Evolutionary conservation across 2,888 invertebrate species (phyloP).

Genomic region (Pseudoips prasinana): DNA sequence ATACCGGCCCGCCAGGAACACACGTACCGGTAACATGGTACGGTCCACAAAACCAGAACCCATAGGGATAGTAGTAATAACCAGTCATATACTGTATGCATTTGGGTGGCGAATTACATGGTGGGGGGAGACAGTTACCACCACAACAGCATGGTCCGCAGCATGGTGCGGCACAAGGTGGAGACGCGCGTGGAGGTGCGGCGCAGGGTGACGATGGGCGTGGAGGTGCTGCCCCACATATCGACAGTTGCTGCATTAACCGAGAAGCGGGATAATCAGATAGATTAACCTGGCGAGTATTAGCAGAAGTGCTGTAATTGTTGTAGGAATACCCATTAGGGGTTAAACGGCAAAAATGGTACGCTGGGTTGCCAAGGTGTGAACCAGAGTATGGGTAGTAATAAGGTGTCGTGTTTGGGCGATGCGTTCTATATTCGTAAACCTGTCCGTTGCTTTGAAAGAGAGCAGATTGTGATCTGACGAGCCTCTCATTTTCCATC

Average conservation of each 20-base stretch:
- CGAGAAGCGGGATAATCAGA: neutral
- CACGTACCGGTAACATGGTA: slow-evolving; percentile 36
- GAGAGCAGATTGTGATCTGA: neutral
- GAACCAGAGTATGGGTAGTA: no score
- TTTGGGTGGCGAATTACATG: slow-evolving; percentile 32
- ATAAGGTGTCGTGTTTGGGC: no score
- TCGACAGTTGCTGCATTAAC: slow-evolving; percentile 4
- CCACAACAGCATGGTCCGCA: neutral
- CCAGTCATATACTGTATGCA: slow-evolving; percentile 41
- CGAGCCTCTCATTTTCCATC: neutral
- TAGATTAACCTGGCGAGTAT: neutral
- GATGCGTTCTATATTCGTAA: no score
- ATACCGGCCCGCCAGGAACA: slow-evolving; percentile 24
- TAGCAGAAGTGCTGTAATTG: no score
- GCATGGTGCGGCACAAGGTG: slow-evolving; percentile 12
- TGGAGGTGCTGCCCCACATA: slow-evolving; percentile 11
- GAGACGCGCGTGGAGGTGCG: slow-evolving; percentile 1
- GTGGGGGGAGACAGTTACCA: slow-evolving; percentile 20
- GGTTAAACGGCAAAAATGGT: no score
- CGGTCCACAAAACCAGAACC: slow-evolving; percentile 46
- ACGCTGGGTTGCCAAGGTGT: no score
- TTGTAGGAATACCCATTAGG: no score
- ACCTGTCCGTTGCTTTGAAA: neutral
- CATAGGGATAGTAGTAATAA: slow-evolving; percentile 43
- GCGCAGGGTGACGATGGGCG: slow-evolving; percentile 1